Evolutionary conservation across 2,113 vertebrate genomes (phyloP).

Genomic region (Athene noctua): DNA sequence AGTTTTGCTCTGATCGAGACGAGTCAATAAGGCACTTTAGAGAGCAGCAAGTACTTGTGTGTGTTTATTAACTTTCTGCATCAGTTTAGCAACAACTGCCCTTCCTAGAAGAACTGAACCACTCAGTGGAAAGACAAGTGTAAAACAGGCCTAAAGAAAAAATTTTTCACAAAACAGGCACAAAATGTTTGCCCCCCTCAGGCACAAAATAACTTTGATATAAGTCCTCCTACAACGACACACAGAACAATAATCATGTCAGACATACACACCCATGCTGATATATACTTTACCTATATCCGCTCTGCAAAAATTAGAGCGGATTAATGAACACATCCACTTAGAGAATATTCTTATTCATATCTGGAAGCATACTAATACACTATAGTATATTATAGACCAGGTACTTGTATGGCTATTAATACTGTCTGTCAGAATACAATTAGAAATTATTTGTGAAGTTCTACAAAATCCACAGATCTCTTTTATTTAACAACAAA

Average conservation of each 20-base stretch:
- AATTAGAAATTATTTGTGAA: neutral
- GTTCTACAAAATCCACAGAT: neutral
- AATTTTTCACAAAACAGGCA: neutral
- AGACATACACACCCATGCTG: fast-evolving
- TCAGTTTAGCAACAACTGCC: neutral
- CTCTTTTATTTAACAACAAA: neutral
- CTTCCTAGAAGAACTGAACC: neutral
- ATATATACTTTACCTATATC: neutral
- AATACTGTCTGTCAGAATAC: neutral
- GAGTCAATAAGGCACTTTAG: neutral
- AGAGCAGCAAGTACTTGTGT: neutral
- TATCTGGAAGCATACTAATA: neutral
- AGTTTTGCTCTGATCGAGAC: neutral
- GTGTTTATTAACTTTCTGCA: neutral
- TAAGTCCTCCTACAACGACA: neutral
- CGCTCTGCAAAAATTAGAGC: neutral
- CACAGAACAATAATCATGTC: neutral
- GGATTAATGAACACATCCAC: neutral
- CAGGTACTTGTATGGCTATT: neutral
- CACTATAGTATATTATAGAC: neutral
- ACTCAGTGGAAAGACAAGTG: neutral
- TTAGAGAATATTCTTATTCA: neutral
- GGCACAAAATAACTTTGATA: neutral
- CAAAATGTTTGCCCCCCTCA: neutral
- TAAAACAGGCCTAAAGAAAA: neutral